Percentiles rank a stretch among this genome's conserved stretches.
These are phyloP conservation scores for Drosophila pseudotalamancana DNA, from an alignment of 2,888 invertebrate species.

Conservation along the genomic window DNA sequence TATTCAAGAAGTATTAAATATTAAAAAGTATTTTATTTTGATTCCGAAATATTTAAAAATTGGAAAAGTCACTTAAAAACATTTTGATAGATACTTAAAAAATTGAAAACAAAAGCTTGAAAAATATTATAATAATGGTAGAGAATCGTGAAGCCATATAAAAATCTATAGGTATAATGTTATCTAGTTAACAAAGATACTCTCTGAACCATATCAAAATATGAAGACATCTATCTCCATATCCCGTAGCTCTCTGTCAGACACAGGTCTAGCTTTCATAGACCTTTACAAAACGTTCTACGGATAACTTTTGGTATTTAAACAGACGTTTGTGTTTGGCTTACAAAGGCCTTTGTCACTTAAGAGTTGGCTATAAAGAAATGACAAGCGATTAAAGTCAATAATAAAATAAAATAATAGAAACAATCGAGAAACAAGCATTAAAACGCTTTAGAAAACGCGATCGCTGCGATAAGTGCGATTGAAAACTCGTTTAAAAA, in stretches of 20 bases:
- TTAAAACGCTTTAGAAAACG: constrained; percentile 13
- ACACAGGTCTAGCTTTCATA: not conserved
- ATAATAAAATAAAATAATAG: constrained; percentile 1
- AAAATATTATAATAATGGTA: too few relatives aligned
- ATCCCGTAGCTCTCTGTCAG: too few relatives aligned
- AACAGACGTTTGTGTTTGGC: not conserved
- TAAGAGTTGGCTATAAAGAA: not conserved
- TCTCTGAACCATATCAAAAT: too few relatives aligned
- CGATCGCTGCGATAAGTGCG: constrained; percentile 30
- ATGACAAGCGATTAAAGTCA: constrained; percentile 4
- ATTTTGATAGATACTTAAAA: too few relatives aligned
- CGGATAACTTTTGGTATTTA: not conserved
- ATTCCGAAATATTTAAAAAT: too few relatives aligned
- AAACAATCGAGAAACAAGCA: constrained; percentile 20
- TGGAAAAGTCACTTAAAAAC: too few relatives aligned
- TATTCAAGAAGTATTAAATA: too few relatives aligned
- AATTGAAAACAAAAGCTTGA: too few relatives aligned
- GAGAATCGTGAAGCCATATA: too few relatives aligned
- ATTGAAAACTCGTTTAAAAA: constrained; percentile 38
- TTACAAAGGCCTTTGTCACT: not conserved
- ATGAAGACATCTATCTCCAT: not conserved
- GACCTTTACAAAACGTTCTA: not conserved
- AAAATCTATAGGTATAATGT: too few relatives aligned
- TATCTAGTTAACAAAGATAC: too few relatives aligned
- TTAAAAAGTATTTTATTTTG: too few relatives aligned